phyloP scores from a whole-genome alignment of 1,140 invertebrate genomes.

The Bactericera cockerelli region DNA sequence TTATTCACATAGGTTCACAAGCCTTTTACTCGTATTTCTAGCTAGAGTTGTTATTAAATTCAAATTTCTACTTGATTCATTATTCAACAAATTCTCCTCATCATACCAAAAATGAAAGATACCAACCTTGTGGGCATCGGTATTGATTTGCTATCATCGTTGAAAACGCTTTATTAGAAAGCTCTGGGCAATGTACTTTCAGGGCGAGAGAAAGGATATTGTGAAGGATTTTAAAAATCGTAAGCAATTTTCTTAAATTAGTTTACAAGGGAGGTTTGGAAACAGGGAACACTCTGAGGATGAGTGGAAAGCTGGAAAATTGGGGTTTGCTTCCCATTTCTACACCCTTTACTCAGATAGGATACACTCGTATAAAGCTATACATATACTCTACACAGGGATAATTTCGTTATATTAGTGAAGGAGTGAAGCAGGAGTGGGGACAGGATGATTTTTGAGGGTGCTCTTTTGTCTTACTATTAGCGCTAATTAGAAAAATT shows the following conservation, averaged over 20 bases:
- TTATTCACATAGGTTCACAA: too few relatives aligned
- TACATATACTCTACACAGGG: background rate
- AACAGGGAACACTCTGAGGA: background rate
- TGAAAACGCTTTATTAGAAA: too few relatives aligned
- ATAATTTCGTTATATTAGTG: background rate
- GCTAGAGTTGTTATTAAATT: too few relatives aligned
- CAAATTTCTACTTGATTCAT: too few relatives aligned
- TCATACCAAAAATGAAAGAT: too few relatives aligned
- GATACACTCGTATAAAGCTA: too few relatives aligned
- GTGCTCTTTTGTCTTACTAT: conserved; percentile 6
- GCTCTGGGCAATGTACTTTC: background rate
- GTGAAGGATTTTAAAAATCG: conserved; percentile 7
- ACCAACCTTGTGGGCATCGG: too few relatives aligned
- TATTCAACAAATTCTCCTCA: too few relatives aligned
- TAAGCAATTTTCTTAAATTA: conserved; percentile 9
- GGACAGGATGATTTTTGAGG: conserved; percentile 1
- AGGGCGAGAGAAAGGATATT: background rate
- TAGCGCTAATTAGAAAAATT: conserved; percentile 6
- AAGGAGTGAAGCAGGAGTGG: background rate
- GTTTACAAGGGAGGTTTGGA: background rate
- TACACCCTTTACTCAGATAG: too few relatives aligned
- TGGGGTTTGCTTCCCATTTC: too few relatives aligned
- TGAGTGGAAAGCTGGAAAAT: background rate
- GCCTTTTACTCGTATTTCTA: too few relatives aligned
- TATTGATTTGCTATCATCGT: too few relatives aligned